Percentiles rank a stretch among this genome's conserved stretches.
Evolutionary conservation across 2,888 invertebrate genomes (phyloP).

Genomic region (Eilema griseolum): DNA sequence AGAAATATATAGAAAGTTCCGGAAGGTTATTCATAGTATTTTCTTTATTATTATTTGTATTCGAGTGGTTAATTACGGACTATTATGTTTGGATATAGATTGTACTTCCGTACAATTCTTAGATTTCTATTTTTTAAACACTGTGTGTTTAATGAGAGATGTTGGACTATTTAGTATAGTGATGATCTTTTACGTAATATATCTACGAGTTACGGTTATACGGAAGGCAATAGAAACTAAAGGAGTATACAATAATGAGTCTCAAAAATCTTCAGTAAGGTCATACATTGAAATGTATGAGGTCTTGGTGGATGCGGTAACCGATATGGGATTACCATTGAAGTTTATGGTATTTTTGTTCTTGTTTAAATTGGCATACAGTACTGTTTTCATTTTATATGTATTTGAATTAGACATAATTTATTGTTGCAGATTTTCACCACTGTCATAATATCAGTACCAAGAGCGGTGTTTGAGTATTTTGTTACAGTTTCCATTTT

Average conservation of each 20-base stretch:
- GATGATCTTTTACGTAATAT: conserved; percentile 6
- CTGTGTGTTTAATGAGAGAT: not conserved
- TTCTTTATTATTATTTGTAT: not conserved
- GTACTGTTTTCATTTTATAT: not conserved
- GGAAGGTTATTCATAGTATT: not conserved
- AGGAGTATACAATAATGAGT: not conserved
- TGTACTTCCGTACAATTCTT: not conserved
- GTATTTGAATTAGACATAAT: too few relatives aligned
- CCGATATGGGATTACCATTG: not conserved
- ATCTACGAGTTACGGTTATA: conserved; percentile 3
- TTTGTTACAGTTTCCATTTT: not conserved
- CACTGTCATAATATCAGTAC: not conserved
- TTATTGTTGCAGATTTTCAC: not conserved
- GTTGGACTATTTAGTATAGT: not conserved
- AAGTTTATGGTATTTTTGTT: not conserved
- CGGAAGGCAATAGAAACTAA: conserved; percentile 7
- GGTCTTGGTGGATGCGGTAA: not conserved
- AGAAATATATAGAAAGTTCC: not conserved
- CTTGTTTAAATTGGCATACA: not conserved
- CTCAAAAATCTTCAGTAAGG: conserved; percentile 1
- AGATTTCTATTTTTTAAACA: not conserved
- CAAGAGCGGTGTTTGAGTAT: not conserved
- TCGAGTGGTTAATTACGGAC: not conserved
- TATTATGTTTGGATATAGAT: not conserved
- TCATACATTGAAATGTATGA: conserved; percentile 15